Percentiles rank a stretch among this genome's conserved stretches.
These are phyloP conservation scores for Campylomormyrus tamandua DNA, from an alignment of 2,113 vertebrate species.

Conservation along the genomic window DNA sequence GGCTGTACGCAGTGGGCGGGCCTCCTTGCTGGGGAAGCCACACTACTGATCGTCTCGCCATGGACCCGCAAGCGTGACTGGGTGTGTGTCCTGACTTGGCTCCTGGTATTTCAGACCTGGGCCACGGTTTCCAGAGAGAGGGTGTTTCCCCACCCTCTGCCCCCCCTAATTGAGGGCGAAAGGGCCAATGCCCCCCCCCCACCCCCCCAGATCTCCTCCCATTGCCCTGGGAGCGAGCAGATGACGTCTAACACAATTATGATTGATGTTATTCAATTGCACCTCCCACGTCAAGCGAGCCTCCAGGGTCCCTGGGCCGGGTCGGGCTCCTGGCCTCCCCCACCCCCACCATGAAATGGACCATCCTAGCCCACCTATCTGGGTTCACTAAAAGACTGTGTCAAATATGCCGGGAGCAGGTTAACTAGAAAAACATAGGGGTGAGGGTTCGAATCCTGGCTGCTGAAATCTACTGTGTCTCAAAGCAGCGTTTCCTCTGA, in stretches of 20 bases:
- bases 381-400: not conserved
- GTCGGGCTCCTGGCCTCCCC: conserved; percentile 25
- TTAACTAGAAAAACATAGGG: not conserved
- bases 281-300: conserved; percentile 53
- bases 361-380: not conserved
- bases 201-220: not conserved
- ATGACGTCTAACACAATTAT: conserved; percentile 92
- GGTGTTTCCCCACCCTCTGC: conserved; percentile 58
- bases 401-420: not conserved
- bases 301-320: conserved; percentile 66
- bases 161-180: conserved; percentile 90
- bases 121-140: conserved; percentile 46
- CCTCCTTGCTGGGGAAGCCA: not conserved
- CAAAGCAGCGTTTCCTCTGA: not conserved
- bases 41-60: not conserved
- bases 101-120: conserved; percentile 83
- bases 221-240: conserved; percentile 75
- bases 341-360: not conserved
- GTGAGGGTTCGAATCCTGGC: not conserved
- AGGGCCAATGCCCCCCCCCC: conserved; percentile 72
- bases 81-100: conserved; percentile 15
- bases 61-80: not conserved
- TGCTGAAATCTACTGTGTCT: not conserved
- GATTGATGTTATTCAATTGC: conserved; percentile 85
- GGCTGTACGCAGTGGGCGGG: not conserved